Percentiles rank a stretch among this genome's conserved stretches.
These are phyloP conservation scores for Miichthys miiuy DNA, from an alignment of 2,797 vertebrate genomes.

Conservation along the genomic window DNA sequence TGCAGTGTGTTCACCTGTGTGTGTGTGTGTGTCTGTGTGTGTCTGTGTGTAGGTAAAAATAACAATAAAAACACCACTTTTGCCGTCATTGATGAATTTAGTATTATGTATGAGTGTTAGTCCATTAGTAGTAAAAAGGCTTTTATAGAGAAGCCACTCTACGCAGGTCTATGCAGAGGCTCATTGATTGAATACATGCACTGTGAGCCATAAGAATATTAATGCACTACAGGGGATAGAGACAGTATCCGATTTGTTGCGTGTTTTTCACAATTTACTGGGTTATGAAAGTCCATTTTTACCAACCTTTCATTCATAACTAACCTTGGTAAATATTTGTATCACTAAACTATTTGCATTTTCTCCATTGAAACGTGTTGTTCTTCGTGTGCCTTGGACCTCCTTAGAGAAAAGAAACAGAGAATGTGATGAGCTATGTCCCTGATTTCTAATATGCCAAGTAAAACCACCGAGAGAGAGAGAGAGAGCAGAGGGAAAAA, in stretches of 20 bases:
- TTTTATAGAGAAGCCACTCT: slow-evolving; percentile 15
- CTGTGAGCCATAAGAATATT: slow-evolving; percentile 30
- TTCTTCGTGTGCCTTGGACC: neutral
- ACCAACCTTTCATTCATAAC: neutral
- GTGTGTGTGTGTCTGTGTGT: too few species aligned
- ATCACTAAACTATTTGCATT: slow-evolving; percentile 26
- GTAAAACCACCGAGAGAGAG: slow-evolving; percentile 24
- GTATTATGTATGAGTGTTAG: slow-evolving; percentile 14
- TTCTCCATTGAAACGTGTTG: slow-evolving; percentile 25
- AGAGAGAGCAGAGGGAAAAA: slow-evolving; percentile 4
- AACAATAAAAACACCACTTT: slow-evolving; percentile 8
- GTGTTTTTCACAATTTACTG: neutral
- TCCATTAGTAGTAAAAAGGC: slow-evolving; percentile 12
- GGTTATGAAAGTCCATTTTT: neutral
- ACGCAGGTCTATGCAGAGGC: neutral
- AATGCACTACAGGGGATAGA: slow-evolving; percentile 1
- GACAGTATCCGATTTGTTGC: neutral
- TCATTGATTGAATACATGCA: slow-evolving; percentile 32
- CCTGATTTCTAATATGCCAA: slow-evolving; percentile 44
- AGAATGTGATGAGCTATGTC: slow-evolving; percentile 6
- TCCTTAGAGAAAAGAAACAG: slow-evolving; percentile 19
- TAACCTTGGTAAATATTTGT: slow-evolving; percentile 11
- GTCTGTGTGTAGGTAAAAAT: neutral
- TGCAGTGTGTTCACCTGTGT: neutral
- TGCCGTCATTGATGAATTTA: slow-evolving; percentile 20